phyloP scores from a whole-genome alignment of 2,888 invertebrate genomes.

The Agriopis aurantiaria region DNA sequence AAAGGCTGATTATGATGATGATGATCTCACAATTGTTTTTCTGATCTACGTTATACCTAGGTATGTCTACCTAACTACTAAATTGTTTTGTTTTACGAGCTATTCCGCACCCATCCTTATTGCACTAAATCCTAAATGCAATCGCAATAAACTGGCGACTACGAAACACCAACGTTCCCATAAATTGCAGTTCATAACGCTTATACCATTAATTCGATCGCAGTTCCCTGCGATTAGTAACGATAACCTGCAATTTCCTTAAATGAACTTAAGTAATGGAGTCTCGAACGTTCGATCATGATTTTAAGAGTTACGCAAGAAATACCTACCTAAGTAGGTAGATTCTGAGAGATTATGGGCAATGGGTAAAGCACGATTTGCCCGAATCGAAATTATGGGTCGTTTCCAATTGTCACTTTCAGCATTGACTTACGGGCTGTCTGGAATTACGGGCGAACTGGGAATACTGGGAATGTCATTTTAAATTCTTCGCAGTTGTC shows the following conservation, averaged over 20 bases:
- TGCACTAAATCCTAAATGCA: conserved; percentile 7
- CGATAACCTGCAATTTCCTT: conserved; percentile 30
- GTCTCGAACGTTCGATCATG: conserved; percentile 28
- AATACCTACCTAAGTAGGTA: conserved; percentile 7
- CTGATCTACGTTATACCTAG: too few relatives aligned
- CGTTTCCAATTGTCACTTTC: too few relatives aligned
- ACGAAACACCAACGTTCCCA: conserved; percentile 17
- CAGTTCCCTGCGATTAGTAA: conserved; percentile 17
- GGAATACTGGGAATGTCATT: too few relatives aligned
- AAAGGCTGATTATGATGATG: too few relatives aligned
- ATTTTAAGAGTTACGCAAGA: conserved; percentile 23
- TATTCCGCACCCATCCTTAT: conserved; percentile 15
- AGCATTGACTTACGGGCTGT: too few relatives aligned
- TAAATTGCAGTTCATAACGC: conserved; percentile 12
- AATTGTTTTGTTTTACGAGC: not conserved
- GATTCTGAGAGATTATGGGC: not conserved
- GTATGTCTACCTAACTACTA: too few relatives aligned
- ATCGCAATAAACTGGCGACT: conserved; percentile 10
- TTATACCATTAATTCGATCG: conserved; percentile 2
- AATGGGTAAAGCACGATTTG: too few relatives aligned
- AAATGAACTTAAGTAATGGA: conserved; percentile 32
- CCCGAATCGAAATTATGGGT: too few relatives aligned
- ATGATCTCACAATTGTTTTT: too few relatives aligned
- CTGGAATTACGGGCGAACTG: too few relatives aligned
- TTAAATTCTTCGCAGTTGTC: too few relatives aligned